phyloP scores from a whole-genome alignment of 2,113 vertebrate species.

The Monopterus albus region DNA sequence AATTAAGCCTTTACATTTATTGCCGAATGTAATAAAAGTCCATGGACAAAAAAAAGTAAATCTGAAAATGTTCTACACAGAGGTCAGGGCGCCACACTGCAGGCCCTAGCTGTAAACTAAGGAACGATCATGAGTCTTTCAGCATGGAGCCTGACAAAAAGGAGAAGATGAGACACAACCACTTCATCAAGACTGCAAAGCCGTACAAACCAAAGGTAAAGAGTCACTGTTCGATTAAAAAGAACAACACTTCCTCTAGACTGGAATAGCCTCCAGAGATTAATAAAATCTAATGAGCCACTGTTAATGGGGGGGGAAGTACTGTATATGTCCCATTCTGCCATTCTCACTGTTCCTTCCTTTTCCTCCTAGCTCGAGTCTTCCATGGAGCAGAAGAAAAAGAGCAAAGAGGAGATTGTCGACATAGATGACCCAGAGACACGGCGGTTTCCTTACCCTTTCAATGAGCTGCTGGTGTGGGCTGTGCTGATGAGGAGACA shows the following conservation, averaged over 20 bases:
- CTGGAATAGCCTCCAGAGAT: too few relatives aligned
- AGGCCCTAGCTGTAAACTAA: constrained; percentile 88
- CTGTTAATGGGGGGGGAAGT: too few relatives aligned
- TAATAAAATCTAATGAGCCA: too few relatives aligned
- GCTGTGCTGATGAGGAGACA: constrained; percentile 98
- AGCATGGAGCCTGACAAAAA: constrained; percentile 97
- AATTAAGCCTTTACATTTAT: too few relatives aligned
- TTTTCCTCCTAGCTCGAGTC: constrained; percentile 72
- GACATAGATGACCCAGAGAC: constrained; percentile 98
- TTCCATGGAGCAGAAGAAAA: constrained; percentile 89
- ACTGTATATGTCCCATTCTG: not conserved
- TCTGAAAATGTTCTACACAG: constrained; percentile 80
- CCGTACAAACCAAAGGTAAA: constrained; percentile 97
- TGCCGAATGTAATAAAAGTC: too few relatives aligned
- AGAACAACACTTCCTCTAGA: not conserved
- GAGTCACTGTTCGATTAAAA: not conserved
- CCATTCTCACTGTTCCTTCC: not conserved
- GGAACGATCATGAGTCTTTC: constrained; percentile 93
- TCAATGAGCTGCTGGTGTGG: constrained; percentile 98
- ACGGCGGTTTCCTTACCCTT: constrained; percentile 94
- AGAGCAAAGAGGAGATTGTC: constrained; percentile 97
- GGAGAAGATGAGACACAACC: constrained; percentile 97
- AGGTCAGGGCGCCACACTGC: constrained; percentile 88
- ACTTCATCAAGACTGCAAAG: constrained; percentile 99
- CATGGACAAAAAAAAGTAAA: too few relatives aligned